A percentile compares a stretch with the other conserved stretches of the same genome.
These are phyloP conservation scores for Carettochelys insculpta DNA, from an alignment of 2,113 vertebrate species.

Conservation along the genomic window DNA sequence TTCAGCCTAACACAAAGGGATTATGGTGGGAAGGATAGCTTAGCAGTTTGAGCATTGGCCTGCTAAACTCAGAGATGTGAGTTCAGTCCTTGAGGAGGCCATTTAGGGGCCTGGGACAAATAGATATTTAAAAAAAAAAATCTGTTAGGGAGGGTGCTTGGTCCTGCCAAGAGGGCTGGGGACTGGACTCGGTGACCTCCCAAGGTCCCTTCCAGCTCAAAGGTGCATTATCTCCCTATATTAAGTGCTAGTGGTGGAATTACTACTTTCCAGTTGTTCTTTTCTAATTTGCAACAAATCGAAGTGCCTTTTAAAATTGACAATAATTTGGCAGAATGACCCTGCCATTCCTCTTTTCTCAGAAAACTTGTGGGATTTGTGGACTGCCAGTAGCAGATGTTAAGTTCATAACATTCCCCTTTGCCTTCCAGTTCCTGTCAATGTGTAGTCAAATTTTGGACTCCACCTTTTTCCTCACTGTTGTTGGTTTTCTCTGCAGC, in stretches of 20 bases:
- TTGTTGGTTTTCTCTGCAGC: slow-evolving; percentile 44
- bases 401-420: slow-evolving; percentile 64
- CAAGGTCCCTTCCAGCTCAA: too few species aligned
- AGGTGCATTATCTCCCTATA: too few species aligned
- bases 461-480: slow-evolving; percentile 2
- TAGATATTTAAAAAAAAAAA: too few species aligned
- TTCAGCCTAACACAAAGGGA: neutral
- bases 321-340: slow-evolving; percentile 16
- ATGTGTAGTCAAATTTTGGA: slow-evolving; percentile 23
- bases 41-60: too few species aligned
- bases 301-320: slow-evolving; percentile 15
- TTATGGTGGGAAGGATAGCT: too few species aligned
- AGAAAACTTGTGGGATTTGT: slow-evolving; percentile 52
- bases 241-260: slow-evolving; percentile 8
- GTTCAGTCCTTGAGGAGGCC: too few species aligned
- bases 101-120: too few species aligned
- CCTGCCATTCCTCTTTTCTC: neutral
- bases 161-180: too few species aligned
- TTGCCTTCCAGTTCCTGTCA: slow-evolving; percentile 25
- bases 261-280: slow-evolving; percentile 18
- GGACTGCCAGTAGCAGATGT: slow-evolving; percentile 65
- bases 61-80: too few species aligned
- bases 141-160: too few species aligned
- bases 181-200: too few species aligned
- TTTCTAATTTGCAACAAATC: slow-evolving; percentile 1